Percentiles rank a stretch among this genome's conserved stretches.
Evolutionary conservation across 2,888 invertebrate species (phyloP).

Genomic region (Harpagoxenus sublaevis): DNA sequence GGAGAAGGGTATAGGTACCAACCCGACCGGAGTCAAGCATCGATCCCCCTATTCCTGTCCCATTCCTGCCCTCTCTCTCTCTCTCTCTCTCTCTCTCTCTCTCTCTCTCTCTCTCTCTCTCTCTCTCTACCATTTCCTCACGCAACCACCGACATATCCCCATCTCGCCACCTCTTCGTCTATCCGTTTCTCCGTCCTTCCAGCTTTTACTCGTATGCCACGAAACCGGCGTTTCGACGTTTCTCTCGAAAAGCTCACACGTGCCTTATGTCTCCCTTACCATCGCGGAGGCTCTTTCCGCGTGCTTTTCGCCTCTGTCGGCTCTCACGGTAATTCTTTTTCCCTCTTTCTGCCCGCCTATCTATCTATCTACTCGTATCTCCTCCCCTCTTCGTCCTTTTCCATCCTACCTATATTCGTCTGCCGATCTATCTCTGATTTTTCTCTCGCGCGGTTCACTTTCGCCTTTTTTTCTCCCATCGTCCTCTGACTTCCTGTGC

Average conservation of each 20-base stretch:
- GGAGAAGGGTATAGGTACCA: constrained; percentile 56
- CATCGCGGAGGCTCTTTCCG: constrained; percentile 40
- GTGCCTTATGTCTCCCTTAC: constrained; percentile 58
- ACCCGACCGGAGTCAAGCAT: constrained; percentile 78
- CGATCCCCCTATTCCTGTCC: constrained; percentile 77
- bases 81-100: constrained; percentile 47
- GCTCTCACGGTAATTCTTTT: constrained; percentile 42
- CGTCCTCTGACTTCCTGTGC: constrained; percentile 40
- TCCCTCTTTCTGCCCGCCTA: constrained; percentile 50
- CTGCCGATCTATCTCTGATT: constrained; percentile 34
- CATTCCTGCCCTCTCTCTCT: constrained; percentile 55
- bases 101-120: constrained; percentile 50
- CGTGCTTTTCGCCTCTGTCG: constrained; percentile 36
- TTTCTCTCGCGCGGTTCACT: constrained; percentile 18
- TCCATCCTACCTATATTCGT: constrained; percentile 43
- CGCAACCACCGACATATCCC: constrained; percentile 46
- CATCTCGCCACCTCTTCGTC: constrained; percentile 38
- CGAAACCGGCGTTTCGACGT: constrained; percentile 30
- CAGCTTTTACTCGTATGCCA: constrained; percentile 33
- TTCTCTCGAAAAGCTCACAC: constrained; percentile 57
- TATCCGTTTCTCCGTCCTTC: background rate
- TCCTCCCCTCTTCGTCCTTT: constrained; percentile 34
- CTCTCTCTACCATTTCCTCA: constrained; percentile 54
- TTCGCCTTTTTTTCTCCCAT: background rate
- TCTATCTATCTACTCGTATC: constrained; percentile 57